phyloP scores from a whole-genome alignment of 1,140 invertebrate genomes.

The Probaryconus sp. region DNA sequence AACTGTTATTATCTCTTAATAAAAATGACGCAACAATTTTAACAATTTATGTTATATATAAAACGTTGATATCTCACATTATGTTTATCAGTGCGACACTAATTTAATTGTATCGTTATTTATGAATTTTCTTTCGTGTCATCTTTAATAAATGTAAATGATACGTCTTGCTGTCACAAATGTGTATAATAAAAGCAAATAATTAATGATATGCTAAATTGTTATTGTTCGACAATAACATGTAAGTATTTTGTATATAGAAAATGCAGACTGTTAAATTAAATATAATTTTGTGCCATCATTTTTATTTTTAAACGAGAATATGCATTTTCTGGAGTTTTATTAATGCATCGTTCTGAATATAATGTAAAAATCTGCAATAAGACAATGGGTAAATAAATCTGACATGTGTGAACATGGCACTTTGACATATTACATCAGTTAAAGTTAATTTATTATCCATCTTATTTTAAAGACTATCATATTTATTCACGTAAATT shows the following conservation, averaged over 20 bases:
- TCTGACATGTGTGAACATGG: constrained; percentile 35
- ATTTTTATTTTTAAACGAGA: constrained; percentile 19
- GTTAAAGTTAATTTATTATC: constrained; percentile 17
- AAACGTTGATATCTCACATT: no score
- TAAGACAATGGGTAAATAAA: constrained; percentile 46
- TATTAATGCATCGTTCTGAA: constrained; percentile 31
- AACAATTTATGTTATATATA: no score
- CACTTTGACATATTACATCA: constrained; percentile 37
- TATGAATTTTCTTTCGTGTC: not conserved
- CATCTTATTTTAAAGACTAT: constrained; percentile 37
- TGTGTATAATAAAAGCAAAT: constrained; percentile 8
- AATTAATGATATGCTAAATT: not conserved
- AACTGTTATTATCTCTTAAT: no score
- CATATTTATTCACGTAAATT: not conserved
- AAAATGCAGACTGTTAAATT: constrained; percentile 15
- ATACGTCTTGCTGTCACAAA: not conserved
- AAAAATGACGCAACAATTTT: no score
- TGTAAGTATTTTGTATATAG: constrained; percentile 14
- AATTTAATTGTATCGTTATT: no score
- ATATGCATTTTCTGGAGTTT: constrained; percentile 1
- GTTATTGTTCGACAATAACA: constrained; percentile 13
- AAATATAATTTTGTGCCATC: constrained; percentile 1
- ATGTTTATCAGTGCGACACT: no score
- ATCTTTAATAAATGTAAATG: not conserved
- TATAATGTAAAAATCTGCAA: constrained; percentile 45